Percentiles rank a stretch among this genome's conserved stretches.
These are phyloP conservation scores for Paramormyrops kingsleyae DNA, from an alignment of 2,113 vertebrate genomes.

Conservation along the genomic window DNA sequence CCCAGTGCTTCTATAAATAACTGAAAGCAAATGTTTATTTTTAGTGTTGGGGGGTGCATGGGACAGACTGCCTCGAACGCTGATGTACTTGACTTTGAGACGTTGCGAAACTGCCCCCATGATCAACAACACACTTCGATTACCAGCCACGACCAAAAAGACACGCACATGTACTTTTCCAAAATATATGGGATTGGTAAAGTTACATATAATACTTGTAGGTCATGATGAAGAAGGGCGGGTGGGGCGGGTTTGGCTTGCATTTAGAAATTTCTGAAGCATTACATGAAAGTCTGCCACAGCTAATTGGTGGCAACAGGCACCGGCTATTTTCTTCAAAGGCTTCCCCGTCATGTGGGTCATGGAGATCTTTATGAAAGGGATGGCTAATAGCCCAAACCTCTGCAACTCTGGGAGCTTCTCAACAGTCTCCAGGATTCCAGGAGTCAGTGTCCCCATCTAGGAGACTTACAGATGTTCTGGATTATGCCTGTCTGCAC, in stretches of 20 bases:
- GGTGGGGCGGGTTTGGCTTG: neutral
- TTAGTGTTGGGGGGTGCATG: neutral
- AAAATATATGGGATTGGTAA: neutral
- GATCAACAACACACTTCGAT: neutral
- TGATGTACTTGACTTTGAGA: neutral
- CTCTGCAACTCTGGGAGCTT: neutral
- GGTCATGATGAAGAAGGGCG: neutral
- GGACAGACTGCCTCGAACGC: constrained; percentile 6
- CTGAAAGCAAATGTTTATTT: constrained; percentile 6
- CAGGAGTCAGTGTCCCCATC: neutral
- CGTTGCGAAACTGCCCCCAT: neutral
- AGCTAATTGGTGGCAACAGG: neutral
- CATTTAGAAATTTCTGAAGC: neutral
- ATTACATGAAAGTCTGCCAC: neutral
- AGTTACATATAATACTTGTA: neutral
- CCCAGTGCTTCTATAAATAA: constrained; percentile 15
- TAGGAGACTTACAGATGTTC: neutral
- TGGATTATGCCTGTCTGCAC: neutral
- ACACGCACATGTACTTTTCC: neutral
- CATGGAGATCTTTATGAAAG: neutral
- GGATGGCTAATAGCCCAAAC: neutral
- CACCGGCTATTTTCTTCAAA: neutral
- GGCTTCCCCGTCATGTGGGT: neutral
- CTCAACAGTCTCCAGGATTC: neutral
- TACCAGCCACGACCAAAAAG: neutral